A percentile compares a stretch with the other conserved stretches of the same genome.
Evolutionary conservation across 2,888 invertebrate genomes (phyloP).

Genomic region (Neoascia interrupta): DNA sequence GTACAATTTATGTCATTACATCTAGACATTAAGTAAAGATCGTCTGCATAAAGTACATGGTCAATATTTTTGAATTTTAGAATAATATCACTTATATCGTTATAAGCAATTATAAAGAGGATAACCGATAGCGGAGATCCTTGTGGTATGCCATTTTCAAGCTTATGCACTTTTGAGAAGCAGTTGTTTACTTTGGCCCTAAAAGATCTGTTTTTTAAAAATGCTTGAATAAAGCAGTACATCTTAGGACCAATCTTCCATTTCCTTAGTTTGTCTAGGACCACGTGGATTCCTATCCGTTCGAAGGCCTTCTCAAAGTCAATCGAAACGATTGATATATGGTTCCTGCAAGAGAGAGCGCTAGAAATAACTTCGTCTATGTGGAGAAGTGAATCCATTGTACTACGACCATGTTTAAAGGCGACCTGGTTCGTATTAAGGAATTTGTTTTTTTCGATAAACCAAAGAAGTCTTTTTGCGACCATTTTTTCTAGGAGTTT

Average conservation of each 20-base stretch:
- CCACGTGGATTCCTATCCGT: no score
- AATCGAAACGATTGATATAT: background rate
- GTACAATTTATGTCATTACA: background rate
- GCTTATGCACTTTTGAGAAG: background rate
- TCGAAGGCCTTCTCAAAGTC: no score
- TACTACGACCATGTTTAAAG: no score
- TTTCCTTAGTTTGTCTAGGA: background rate
- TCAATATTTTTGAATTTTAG: background rate
- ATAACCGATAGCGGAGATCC: background rate
- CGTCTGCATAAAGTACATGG: background rate
- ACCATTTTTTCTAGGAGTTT: constrained; percentile 1
- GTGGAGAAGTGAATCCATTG: no score
- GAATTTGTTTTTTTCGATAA: background rate
- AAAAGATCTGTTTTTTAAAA: no score
- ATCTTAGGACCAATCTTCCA: background rate
- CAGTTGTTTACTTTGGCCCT: background rate
- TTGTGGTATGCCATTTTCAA: background rate
- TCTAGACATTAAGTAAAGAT: background rate
- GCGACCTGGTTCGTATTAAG: constrained; percentile 2
- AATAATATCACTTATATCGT: background rate
- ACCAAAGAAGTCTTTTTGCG: constrained; percentile 7
- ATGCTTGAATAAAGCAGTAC: background rate
- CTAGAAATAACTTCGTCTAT: no score
- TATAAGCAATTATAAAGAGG: no score
- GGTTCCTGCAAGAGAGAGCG: no score